Evolutionary conservation across 2,888 invertebrate species (phyloP).

Genomic region (Nephrocerus scutellatus): DNA sequence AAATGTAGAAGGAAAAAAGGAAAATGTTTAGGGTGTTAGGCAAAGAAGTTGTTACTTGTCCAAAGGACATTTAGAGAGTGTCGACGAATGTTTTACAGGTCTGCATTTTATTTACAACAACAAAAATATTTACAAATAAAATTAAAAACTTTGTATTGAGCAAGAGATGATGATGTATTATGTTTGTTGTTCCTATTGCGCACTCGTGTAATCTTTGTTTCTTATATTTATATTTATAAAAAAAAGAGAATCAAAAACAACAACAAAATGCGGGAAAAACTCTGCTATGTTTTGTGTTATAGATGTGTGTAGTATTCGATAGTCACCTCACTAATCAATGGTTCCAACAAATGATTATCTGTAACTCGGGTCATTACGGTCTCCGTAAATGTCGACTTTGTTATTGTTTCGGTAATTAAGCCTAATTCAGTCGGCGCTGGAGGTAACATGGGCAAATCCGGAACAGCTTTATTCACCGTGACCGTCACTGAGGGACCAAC

Average conservation of each 20-base stretch:
- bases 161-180: neutral
- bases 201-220: neutral
- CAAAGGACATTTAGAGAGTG: no score
- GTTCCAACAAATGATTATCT: constrained; percentile 80
- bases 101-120: no score
- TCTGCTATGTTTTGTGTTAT: constrained; percentile 23
- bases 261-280: no score
- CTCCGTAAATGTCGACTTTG: constrained; percentile 92
- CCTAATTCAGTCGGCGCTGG: constrained; percentile 79
- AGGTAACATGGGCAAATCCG: constrained; percentile 66
- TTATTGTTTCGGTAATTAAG: constrained; percentile 88
- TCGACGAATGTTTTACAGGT: no score
- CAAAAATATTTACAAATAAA: no score
- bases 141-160: no score
- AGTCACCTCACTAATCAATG: constrained; percentile 82
- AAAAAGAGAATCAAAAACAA: constrained; percentile 13
- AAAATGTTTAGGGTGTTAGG: neutral
- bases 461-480: constrained; percentile 70
- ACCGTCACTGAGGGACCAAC: constrained; percentile 62
- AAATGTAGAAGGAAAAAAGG: neutral
- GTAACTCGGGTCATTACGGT: constrained; percentile 90
- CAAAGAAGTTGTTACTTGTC: neutral
- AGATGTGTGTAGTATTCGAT: constrained; percentile 43
- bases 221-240: constrained; percentile 12
- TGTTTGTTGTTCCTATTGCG: neutral